Base-by-base conservation (phyloP, 2,113 vertebrate genomes). In the Oenanthe melanoleuca region DNA sequence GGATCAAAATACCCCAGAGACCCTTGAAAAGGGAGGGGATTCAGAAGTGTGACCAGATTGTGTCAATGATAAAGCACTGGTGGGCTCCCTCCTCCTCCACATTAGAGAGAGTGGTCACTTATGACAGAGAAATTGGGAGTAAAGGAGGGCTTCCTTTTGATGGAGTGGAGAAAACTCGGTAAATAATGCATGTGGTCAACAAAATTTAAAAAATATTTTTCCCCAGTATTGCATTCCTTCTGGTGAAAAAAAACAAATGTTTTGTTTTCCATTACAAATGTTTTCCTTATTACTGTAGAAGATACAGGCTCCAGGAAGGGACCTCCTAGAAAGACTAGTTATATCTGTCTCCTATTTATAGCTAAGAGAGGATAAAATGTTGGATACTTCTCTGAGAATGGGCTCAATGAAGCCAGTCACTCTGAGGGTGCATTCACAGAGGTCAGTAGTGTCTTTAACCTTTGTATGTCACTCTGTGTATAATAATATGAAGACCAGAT, bases 1-100 rank as follows among this genome's bases (percentile, higher is more conserved):
- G 83, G 72, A 88, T 96, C 94, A 96, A 95, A 93, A 90, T 86
- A 56, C 50, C 92, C 93, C 88, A 80, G 83, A 94, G 80, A 78
- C 12, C 9, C 42, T 93, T 84, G 80, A 71, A 88, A 81, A 88
- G 33, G 38, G 29, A 88, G 31, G 20, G 6, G n/a, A 63, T 42
- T 86, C 55, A 9, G 55, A 23, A 73, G 26, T 86, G 34, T 65
- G 55, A 37, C 23, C 79, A 86, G 66, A 61, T 8, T 71, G 15
- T 91, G 64, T 49, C 38, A 84, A 20, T 33, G 55, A 88, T 74
- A 92, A 88, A 52, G 29, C 0, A 1, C 26, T 64, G 34, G 29
- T 90, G 52, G 42, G 11, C 24, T 92, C 52, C 20, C 13, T 90
- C 11, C 19, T 77, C 6, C 47, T 26, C 14, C 31, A 49, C 29